These are phyloP conservation scores for Muscicapa comitata DNA, from an alignment of 2,797 vertebrate genomes.

Conservation along the genomic window DNA sequence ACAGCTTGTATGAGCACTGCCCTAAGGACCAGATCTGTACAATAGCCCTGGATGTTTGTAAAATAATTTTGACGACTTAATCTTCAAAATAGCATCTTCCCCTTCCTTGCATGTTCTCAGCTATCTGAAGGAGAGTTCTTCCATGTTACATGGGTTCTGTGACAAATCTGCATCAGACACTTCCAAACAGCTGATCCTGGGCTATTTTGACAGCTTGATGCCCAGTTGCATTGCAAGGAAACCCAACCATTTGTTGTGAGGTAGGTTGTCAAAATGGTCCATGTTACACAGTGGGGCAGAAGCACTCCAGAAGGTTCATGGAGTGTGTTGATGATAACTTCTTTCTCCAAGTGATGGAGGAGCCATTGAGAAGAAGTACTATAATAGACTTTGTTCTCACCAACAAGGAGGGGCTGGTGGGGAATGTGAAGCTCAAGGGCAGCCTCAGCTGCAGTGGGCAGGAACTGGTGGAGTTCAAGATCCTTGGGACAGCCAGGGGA, in stretches of 20 bases:
- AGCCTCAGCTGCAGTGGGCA: not conserved
- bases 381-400: not conserved
- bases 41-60: not conserved
- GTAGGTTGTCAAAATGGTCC: not conserved
- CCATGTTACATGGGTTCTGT: not conserved
- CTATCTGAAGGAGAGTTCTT: not conserved
- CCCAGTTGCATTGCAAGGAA: not conserved
- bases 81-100: not conserved
- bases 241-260: not conserved
- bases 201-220: not conserved
- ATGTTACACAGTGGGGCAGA: not conserved
- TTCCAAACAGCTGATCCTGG: not conserved
- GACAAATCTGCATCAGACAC: not conserved
- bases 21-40: accelerated
- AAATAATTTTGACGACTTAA: not conserved
- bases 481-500: not conserved
- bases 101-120: not conserved
- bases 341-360: not conserved
- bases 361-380: not conserved
- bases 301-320: not conserved
- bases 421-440: not conserved
- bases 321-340: not conserved
- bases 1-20: not conserved
- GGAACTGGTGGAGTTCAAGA: not conserved
- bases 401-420: too few species aligned